Evolutionary conservation across 2,113 vertebrate species (phyloP).

Genomic region (Apodemus sylvaticus): DNA sequence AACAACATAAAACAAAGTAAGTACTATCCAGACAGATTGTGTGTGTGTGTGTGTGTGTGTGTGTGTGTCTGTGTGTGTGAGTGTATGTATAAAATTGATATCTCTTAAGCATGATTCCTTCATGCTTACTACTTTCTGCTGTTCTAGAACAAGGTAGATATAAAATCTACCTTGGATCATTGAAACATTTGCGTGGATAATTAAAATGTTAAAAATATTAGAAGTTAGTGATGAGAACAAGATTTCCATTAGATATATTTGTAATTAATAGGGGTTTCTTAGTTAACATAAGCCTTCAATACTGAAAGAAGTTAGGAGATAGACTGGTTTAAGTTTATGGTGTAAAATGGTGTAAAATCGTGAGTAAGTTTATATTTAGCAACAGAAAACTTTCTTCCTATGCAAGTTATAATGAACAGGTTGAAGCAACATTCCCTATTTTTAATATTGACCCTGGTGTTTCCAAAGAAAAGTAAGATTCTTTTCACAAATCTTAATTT

Average conservation of each 20-base stretch:
- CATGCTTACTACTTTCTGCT: too few species aligned
- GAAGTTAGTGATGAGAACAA: not conserved
- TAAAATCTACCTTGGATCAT: not conserved
- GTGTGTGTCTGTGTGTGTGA: too few species aligned
- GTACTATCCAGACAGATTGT: not conserved
- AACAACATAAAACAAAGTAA: not conserved
- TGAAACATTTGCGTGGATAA: not conserved
- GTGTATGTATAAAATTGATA: too few species aligned
- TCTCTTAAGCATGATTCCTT: too few species aligned
- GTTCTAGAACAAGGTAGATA: too few species aligned
- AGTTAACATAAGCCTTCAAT: not conserved
- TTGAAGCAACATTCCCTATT: not conserved
- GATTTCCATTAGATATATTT: conserved; percentile 29
- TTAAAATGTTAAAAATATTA: not conserved
- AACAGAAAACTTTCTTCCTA: not conserved
- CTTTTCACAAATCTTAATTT: not conserved
- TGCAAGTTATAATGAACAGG: not conserved
- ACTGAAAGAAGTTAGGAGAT: conserved; percentile 11
- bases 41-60: too few species aligned
- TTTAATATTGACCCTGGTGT: not conserved
- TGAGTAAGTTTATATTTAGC: not conserved
- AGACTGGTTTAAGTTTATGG: not conserved
- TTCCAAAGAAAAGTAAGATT: not conserved
- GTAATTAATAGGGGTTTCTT: not conserved
- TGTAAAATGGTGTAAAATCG: not conserved